A percentile compares a stretch with the other conserved stretches of the same genome.
These are phyloP conservation scores for Aulostomus chinensis DNA, from an alignment of 2,797 vertebrate genomes.

Conservation along the genomic window DNA sequence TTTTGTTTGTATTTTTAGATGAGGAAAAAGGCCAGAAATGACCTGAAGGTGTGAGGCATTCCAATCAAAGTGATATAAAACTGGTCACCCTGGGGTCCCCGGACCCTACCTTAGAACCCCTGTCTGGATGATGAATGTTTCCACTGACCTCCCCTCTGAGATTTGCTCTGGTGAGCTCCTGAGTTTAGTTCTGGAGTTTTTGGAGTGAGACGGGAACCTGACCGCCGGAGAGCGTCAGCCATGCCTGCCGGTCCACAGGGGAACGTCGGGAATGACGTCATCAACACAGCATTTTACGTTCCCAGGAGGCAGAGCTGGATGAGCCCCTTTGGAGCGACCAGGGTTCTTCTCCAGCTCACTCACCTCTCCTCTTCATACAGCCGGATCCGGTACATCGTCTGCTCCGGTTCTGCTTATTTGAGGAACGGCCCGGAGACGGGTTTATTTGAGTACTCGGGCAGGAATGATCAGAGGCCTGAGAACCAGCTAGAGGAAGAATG, in stretches of 20 bases:
- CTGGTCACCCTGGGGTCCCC: too few species aligned
- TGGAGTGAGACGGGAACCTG: slow-evolving; percentile 32
- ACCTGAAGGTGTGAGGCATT: too few species aligned
- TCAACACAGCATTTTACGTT: slow-evolving; percentile 44
- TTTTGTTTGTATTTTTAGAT: too few species aligned
- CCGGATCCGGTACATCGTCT: slow-evolving; percentile 13
- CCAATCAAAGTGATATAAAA: too few species aligned
- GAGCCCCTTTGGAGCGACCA: too few species aligned
- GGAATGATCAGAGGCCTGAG: slow-evolving; percentile 61
- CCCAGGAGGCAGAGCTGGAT: slow-evolving; percentile 16
- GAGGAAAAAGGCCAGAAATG: too few species aligned
- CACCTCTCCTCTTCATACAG: too few species aligned
- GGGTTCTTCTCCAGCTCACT: too few species aligned
- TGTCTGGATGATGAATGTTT: slow-evolving; percentile 21
- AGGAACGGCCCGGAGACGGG: slow-evolving; percentile 37
- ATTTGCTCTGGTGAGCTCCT: slow-evolving; percentile 29
- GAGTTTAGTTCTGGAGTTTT: too few species aligned
- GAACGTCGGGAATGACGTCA: slow-evolving; percentile 30
- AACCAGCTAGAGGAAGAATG: slow-evolving; percentile 55
- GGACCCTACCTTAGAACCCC: too few species aligned
- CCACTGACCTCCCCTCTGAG: slow-evolving; percentile 13
- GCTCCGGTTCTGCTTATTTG: slow-evolving; percentile 61
- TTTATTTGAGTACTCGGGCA: slow-evolving; percentile 65
- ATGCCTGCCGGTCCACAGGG: slow-evolving; percentile 9
- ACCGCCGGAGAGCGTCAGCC: slow-evolving; percentile 41